Conservation (phyloP, 2,797 vertebrate genomes). For the Tokudaia muenninki region DNA sequence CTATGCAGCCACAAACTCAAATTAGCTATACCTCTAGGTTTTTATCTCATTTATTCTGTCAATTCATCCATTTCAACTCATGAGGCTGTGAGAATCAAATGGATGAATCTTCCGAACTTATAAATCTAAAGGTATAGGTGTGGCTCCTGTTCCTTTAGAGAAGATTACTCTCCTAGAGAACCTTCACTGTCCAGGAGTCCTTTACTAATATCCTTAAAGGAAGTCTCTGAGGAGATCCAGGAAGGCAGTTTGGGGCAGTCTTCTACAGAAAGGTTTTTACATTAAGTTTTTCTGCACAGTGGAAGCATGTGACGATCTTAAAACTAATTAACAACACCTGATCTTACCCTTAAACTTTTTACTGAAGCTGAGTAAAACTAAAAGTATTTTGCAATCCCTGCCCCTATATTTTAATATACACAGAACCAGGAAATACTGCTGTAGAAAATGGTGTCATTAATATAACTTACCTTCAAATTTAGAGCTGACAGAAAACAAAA, state of each 20-base stretch:
- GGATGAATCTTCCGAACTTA: neutral
- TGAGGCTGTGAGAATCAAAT: neutral
- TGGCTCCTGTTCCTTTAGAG: neutral
- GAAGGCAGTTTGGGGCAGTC: neutral
- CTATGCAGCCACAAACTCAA: neutral
- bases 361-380: neutral
- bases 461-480: constrained; percentile 41
- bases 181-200: neutral
- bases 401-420: constrained; percentile 42
- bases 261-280: neutral
- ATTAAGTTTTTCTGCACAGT: neutral
- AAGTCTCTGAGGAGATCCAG: neutral
- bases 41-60: neutral
- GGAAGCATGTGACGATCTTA: neutral
- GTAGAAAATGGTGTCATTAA: constrained; percentile 32
- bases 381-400: neutral
- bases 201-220: neutral
- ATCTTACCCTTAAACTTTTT: neutral
- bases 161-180: neutral
- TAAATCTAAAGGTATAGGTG: neutral
- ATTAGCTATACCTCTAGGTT: neutral
- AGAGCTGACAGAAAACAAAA: constrained; percentile 52
- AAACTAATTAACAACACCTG: neutral
- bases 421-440: constrained; percentile 34
- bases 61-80: neutral